phyloP scores from a whole-genome alignment of 2,888 invertebrate species.

The Pyrocoelia pectoralis region DNA sequence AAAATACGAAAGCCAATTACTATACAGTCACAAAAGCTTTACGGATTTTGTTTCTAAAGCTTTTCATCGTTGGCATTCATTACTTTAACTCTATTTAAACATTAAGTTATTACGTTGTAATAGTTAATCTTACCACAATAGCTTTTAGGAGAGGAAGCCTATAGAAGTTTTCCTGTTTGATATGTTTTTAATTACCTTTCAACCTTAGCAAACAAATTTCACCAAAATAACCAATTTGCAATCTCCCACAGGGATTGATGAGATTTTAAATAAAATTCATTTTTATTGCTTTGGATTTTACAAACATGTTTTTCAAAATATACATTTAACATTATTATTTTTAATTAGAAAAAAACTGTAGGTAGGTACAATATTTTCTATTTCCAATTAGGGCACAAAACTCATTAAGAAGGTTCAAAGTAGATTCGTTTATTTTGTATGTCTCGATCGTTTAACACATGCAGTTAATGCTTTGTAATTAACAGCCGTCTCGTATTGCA shows the following conservation, averaged over 20 bases:
- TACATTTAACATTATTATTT: too few species aligned
- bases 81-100: background rate
- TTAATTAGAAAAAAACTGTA: too few species aligned
- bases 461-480: conserved; percentile 7
- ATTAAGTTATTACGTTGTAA: background rate
- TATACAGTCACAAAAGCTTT: background rate
- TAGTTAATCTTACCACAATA: background rate
- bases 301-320: too few species aligned
- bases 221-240: too few species aligned
- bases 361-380: too few species aligned
- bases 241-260: too few species aligned
- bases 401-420: conserved; percentile 9
- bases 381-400: background rate
- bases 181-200: too few species aligned
- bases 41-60: background rate
- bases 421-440: background rate
- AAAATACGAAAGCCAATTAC: background rate
- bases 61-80: background rate
- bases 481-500: conserved; percentile 11
- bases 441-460: conserved; percentile 6
- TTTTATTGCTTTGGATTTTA: too few species aligned
- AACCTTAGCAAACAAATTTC: too few species aligned
- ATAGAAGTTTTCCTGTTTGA: too few species aligned
- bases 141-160: background rate
- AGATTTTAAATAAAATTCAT: too few species aligned